Evolutionary conservation across 1,140 invertebrate genomes (phyloP).

Genomic region (Helicoverpa zea): DNA sequence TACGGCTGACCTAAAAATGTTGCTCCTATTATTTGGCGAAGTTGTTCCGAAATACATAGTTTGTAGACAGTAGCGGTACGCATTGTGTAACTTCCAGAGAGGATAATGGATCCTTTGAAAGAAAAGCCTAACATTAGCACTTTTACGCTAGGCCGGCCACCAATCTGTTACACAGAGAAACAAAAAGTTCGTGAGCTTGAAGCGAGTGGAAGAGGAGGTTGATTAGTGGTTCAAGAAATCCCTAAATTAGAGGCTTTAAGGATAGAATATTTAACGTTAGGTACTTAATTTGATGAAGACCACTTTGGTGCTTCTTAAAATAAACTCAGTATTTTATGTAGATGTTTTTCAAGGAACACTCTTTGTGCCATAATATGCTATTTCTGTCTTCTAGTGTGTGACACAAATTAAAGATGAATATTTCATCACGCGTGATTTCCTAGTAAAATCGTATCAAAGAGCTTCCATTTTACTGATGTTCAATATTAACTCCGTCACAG

Average conservation of each 20-base stretch:
- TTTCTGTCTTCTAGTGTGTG: neutral
- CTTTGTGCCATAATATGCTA: neutral
- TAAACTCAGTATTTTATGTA: no score
- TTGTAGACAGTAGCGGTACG: constrained; percentile 23
- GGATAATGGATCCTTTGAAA: constrained; percentile 40
- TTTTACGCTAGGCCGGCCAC: constrained; percentile 44
- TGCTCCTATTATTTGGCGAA: constrained; percentile 16
- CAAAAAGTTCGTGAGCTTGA: constrained; percentile 35
- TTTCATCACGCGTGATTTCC: constrained; percentile 24
- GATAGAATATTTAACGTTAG: neutral
- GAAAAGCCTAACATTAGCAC: constrained; percentile 45
- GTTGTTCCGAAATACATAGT: constrained; percentile 36
- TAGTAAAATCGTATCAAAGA: constrained; percentile 4
- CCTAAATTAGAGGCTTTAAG: neutral
- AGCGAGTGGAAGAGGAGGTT: no score
- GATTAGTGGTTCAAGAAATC: neutral
- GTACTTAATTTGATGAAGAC: no score
- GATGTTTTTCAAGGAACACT: neutral
- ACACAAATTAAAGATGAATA: constrained; percentile 16
- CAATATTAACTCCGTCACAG: constrained; percentile 30
- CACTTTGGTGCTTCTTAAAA: no score
- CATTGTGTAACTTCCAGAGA: constrained; percentile 25
- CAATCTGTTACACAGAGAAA: constrained; percentile 40
- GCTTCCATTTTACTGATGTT: constrained; percentile 36
- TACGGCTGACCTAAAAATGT: constrained; percentile 12